phyloP scores from a whole-genome alignment of 2,888 invertebrate species.

The Euproctis similis region DNA sequence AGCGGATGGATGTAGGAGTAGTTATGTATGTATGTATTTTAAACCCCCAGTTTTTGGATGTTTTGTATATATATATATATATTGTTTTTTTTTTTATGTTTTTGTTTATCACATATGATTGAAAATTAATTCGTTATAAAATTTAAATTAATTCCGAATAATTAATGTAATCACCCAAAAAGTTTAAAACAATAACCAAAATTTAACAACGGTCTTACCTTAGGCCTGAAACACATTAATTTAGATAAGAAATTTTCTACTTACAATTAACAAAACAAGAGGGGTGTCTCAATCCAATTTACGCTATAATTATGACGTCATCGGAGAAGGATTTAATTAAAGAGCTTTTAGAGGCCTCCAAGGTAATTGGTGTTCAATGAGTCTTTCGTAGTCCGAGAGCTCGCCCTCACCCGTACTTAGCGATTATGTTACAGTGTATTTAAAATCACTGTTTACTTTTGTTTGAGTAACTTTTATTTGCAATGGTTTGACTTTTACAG shows the following conservation, averaged over 20 bases:
- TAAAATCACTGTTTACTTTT: slow-evolving; percentile 34
- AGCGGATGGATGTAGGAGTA: too few relatives aligned
- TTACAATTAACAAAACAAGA: slow-evolving; percentile 68
- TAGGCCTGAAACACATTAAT: slow-evolving; percentile 42
- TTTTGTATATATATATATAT: too few relatives aligned
- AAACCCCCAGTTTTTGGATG: too few relatives aligned
- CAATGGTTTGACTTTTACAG: slow-evolving; percentile 1
- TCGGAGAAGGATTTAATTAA: slow-evolving; percentile 75
- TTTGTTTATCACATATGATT: neutral
- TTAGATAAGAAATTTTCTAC: slow-evolving; percentile 53
- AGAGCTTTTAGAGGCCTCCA: slow-evolving; percentile 67
- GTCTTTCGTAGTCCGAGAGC: slow-evolving; percentile 68
- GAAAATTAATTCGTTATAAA: slow-evolving; percentile 1
- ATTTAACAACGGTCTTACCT: slow-evolving; percentile 13
- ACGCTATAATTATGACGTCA: slow-evolving; percentile 73
- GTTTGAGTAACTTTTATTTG: slow-evolving; percentile 6
- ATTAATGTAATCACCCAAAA: too few relatives aligned
- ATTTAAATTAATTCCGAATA: too few relatives aligned
- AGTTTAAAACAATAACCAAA: slow-evolving; percentile 8
- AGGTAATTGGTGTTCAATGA: slow-evolving; percentile 74
- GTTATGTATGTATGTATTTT: too few relatives aligned
- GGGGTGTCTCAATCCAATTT: slow-evolving; percentile 66
- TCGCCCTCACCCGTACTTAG: slow-evolving; percentile 43
- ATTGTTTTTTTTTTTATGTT: too few relatives aligned
- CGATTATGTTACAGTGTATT: slow-evolving; percentile 51